Evolutionary conservation across 2,113 vertebrate species (phyloP).

Genomic region (Mixornis gularis): DNA sequence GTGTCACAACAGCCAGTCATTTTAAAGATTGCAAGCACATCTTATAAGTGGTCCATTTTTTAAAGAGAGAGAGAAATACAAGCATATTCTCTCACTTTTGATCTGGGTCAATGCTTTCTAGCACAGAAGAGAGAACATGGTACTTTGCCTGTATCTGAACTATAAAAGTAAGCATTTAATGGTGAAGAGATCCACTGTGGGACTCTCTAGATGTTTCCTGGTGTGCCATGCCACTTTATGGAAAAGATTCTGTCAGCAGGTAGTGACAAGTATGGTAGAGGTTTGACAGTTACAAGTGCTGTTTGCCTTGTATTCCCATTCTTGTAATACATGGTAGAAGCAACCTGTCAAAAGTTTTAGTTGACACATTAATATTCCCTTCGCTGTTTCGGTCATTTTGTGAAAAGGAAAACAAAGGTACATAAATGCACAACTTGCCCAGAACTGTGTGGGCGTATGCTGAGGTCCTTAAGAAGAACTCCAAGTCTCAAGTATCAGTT

Average conservation of each 20-base stretch:
- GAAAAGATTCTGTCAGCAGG: not conserved
- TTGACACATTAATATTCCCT: not conserved
- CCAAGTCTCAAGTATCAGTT: not conserved
- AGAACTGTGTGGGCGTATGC: not conserved
- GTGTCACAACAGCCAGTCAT: slow-evolving; percentile 40
- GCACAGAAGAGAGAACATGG: not conserved
- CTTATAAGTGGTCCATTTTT: not conserved
- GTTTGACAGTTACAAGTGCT: not conserved
- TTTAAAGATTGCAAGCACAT: not conserved
- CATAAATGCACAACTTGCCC: accelerated
- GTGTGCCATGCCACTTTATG: not conserved
- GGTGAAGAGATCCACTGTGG: not conserved
- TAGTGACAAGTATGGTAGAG: not conserved
- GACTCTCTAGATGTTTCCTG: not conserved
- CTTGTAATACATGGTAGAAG: not conserved
- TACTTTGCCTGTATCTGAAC: not conserved
- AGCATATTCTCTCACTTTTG: not conserved
- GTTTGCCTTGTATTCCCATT: not conserved
- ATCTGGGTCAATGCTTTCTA: not conserved
- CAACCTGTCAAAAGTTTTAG: not conserved
- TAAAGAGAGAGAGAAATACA: not conserved
- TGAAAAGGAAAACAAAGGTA: not conserved
- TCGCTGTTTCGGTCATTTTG: not conserved
- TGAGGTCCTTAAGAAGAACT: not conserved
- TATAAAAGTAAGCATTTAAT: not conserved